Evolutionary conservation across 2,888 invertebrate species (phyloP), one percentile per base, ranked within the genome.

Genomic region (Bhutanitis thaidina): DNA sequence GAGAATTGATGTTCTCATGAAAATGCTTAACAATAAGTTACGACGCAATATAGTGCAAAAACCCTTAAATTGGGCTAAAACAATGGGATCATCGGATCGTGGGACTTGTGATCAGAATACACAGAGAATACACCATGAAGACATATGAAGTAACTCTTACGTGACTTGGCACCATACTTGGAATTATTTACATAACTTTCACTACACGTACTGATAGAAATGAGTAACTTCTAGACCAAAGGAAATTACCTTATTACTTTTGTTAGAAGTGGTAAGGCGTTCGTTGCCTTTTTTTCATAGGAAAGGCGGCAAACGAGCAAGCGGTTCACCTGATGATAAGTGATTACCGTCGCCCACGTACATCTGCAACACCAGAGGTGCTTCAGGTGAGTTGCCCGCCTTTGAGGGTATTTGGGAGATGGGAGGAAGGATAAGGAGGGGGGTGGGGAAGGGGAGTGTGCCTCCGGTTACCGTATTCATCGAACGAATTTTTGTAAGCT

Each of bases 31-130:
- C 51, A 46, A 47, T 52, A 45, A n/a, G 34, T 10, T 30, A 41
- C 40, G 20, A 30, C 38, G 47, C 47, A 52, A 43, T 43, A 52
- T 43, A 15, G 43, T 41, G 47, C 45, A 55, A 61, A 71, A 71
- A 70, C 70, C 68, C 65, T 69, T 63, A 64, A 70, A 66, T 68
- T 67, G 60, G 67, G 60, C 60, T 61, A 52, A 53, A 52, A 60
- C 57, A 62, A 59, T 59, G 37, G 40, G 25, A 43, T 15, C 45
- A 43, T 40, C 45, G n/a, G 37, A 36, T 39, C 59, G 62, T 62
- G 62, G 56, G 62, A 62, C 38, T 41, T 25, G 36, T 27, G 40
- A 41, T 43, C 9, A 10, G 30, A 47, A 13, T 38, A 44, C 7
- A 12, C 34, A 37, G 20, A 25, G 39, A 12, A 29, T 13, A 35